Evolutionary conservation across 2,113 vertebrate genomes (phyloP).

Genomic region (Hipposideros armiger): DNA sequence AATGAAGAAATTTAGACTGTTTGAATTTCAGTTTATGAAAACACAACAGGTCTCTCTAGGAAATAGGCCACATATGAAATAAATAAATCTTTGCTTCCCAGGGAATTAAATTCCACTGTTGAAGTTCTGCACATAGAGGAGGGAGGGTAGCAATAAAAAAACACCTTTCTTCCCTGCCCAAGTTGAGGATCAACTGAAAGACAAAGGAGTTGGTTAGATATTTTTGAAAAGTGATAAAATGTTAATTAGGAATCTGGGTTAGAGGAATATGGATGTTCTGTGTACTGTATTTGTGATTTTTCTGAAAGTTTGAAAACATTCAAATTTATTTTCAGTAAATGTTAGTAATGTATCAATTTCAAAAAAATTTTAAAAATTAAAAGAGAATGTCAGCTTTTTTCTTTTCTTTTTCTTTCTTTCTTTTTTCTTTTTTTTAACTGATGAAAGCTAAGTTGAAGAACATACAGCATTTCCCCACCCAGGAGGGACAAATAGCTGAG

Average conservation of each 20-base stretch:
- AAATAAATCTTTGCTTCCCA: background rate
- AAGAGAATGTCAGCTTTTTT: background rate
- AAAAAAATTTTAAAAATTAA: background rate
- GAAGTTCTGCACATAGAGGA: background rate
- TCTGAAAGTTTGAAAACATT: background rate
- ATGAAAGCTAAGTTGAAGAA: background rate
- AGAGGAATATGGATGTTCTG: background rate
- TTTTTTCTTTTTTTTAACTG: background rate
- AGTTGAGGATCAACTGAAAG: background rate
- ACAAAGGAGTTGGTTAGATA: background rate
- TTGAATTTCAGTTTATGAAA: conserved; percentile 14
- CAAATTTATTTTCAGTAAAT: background rate
- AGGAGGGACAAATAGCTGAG: background rate
- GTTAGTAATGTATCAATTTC: background rate
- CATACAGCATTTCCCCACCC: background rate
- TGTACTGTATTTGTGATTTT: background rate
- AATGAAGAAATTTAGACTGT: background rate
- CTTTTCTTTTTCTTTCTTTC: background rate
- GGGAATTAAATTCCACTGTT: background rate
- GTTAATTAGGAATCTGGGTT: background rate
- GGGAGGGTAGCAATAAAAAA: background rate
- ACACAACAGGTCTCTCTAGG: background rate
- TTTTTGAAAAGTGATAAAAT: background rate
- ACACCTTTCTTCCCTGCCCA: background rate
- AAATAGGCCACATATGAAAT: background rate